Base-by-base conservation (phyloP, 2,888 invertebrate species). In the Geotrupes spiniger region DNA sequence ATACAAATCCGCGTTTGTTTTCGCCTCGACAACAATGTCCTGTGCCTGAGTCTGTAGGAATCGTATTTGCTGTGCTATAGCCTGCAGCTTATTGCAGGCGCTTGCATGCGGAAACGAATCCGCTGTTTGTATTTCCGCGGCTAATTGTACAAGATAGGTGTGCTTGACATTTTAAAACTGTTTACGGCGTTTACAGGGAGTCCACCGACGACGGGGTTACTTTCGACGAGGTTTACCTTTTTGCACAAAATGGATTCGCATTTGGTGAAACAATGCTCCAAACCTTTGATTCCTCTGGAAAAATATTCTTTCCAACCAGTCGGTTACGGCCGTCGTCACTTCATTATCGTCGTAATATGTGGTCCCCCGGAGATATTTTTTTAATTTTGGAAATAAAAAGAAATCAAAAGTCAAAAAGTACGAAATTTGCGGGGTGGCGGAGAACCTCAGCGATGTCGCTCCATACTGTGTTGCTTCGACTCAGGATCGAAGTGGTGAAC, bases 51-150 rank as follows among this genome's bases (percentile, higher is more conserved):
- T 74, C 64, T 85, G 83, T 31, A 88, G 72, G 68, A 81, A 81
- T 59, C 77, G 76, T 60, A 75, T 75, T 66, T 89, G 87, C 51
- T 86, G 81, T 2, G 83, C 82, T 50, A 88, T 87, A 5, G 85
- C 74, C 58, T 81, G 76, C 39, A 89, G 70, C 66, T 85, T 85
- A 54, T 78, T 82, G 46, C 77, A 78, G 1, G 82, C 80, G 57
- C 76, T 81, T 5, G 79, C 77, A 61, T 78, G 76, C 1, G 83
- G 70, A 57, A 78, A 79, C 38, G 74, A 74, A 64, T 84, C 82
- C 1, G 85, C 84, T 77, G 40, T 52, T 37, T 56, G 46, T 36
- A 58, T 53, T 48, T 58, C 54, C 36, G 33, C 53, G 5, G 56
- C 54, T 38, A 58, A 42, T 27, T 54, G 42, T 6, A 52, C 48